Conservation (phyloP, 2,888 invertebrate species). For the Pomacea canaliculata region DNA sequence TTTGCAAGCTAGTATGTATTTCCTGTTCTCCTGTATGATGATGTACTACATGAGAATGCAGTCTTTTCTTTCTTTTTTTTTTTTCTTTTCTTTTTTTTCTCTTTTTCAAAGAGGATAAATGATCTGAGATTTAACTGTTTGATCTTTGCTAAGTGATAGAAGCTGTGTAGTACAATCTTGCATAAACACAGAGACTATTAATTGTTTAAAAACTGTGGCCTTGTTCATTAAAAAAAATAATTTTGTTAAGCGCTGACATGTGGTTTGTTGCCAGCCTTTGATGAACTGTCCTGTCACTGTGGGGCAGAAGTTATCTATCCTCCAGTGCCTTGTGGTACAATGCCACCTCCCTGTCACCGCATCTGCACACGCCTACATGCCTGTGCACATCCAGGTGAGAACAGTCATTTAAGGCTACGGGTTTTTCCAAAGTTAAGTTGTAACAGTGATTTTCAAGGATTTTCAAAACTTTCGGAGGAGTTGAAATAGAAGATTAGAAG, state of each 20-base stretch:
- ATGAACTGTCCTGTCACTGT: conserved; percentile 92
- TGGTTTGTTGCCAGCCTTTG: conserved; percentile 75
- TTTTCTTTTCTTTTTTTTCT: neutral
- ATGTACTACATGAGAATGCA: neutral
- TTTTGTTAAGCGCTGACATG: neutral
- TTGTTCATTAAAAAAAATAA: too few species aligned
- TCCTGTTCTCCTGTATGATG: neutral
- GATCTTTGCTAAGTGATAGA: too few species aligned
- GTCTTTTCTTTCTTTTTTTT: neutral
- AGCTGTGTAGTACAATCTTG: too few species aligned
- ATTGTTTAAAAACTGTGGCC: too few species aligned
- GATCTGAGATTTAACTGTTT: too few species aligned
- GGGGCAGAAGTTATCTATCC: conserved; percentile 88
- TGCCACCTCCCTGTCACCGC: conserved; percentile 83
- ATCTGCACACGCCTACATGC: conserved; percentile 82
- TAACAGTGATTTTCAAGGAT: too few species aligned
- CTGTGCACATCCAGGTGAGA: conserved; percentile 80
- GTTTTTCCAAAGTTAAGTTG: too few species aligned
- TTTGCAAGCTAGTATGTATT: conserved; percentile 78
- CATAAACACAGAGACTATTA: too few species aligned
- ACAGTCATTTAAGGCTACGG: too few species aligned
- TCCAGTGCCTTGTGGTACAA: conserved; percentile 92
- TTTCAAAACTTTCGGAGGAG: too few species aligned
- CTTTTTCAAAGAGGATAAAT: too few species aligned
- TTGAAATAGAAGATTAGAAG: too few species aligned